Percentiles rank a stretch among this genome's conserved stretches.
phyloP scores from a whole-genome alignment of 1,140 invertebrate genomes.

The Palaemon carinicauda region DNA sequence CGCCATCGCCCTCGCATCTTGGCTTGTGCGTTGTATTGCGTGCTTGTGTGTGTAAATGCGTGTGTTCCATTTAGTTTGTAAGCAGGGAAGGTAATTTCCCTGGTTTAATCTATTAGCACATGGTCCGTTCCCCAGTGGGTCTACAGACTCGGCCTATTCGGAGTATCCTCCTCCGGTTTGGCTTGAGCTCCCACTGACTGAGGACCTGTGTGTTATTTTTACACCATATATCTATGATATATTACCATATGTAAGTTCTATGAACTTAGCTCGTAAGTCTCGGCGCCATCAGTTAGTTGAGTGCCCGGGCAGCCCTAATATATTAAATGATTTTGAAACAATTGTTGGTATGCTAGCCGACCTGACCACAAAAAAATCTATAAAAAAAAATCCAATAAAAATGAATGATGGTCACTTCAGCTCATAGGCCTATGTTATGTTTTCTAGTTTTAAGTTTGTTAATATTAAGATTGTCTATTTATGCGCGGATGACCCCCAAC shows the following conservation, averaged over 20 bases:
- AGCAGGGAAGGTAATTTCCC: constrained; percentile 60
- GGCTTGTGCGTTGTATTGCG: not conserved
- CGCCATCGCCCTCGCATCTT: not conserved
- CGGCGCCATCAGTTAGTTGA: constrained; percentile 40
- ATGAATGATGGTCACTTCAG: not conserved
- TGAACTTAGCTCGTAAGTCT: constrained; percentile 71
- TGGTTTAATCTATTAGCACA: constrained; percentile 25
- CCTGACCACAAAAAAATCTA: not conserved
- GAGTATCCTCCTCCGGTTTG: not conserved
- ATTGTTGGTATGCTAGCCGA: not conserved
- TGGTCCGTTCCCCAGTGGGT: not conserved
- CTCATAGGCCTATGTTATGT: constrained; percentile 40
- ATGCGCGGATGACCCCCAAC: not conserved
- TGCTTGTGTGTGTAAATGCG: constrained; percentile 31
- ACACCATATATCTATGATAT: constrained; percentile 88
- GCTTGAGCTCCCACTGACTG: constrained; percentile 15
- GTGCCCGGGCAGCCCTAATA: constrained; percentile 11
- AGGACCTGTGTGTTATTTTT: constrained; percentile 58
- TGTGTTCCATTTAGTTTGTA: constrained; percentile 47
- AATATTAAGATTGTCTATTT: not conserved
- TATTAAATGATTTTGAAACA: not conserved
- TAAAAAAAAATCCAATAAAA: too few species aligned
- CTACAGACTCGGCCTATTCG: constrained; percentile 37
- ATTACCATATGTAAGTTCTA: constrained; percentile 89
- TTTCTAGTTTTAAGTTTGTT: not conserved